Evolutionary conservation across 1,140 invertebrate species (phyloP), one percentile per base, ranked within the genome.

Genomic region (Dinothrombium tinctorium): DNA sequence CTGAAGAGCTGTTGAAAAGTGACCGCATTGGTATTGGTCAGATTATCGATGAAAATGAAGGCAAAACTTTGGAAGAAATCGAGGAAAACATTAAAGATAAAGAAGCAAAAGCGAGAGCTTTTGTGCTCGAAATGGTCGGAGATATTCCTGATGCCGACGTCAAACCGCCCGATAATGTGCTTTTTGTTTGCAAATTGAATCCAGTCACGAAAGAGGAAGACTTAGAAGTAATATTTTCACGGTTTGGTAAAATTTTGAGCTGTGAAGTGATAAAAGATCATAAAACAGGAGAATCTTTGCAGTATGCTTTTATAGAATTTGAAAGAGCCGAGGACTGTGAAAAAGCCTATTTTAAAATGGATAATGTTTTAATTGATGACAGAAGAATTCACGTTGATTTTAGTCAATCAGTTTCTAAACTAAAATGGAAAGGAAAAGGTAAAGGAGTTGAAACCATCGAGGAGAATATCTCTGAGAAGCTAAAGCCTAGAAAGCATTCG

Each of bases 131-230:
- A 69, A 96, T 99, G 64, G 82, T 99, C 25, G 92, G 92, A 1
- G 94, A 99, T 61, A 63, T 99, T 39, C 92, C 89, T 0, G 78
- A 92, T 64, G 87, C 80, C 29, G 90, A 99, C 32, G 79, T 94
- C 54, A 84, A 82, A 17, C 94, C 94, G 1, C 89, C 90, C 7
- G 94, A 99, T 63, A 98, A 98, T 67, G 87, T 99, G 9, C 60
- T 99, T 0, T 99, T 99, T 64, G 83, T 99, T 6, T 99, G 94
- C 61, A 99, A 99, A 66, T 62, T 99, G n/a, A 99, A 99, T 67
- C 89, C 92, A 21, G 87, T 98, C 0, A 99, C 94, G 3, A 87
- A 73, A 25, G 89, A 94, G 57, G 89, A 96, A 50, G 89, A 96
- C 60, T 63, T 96, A 35, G 83, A 95, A 65, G 86, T 96, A 20